Evolutionary conservation across 2,888 invertebrate species (phyloP), one percentile per base, ranked within the genome.

Genomic region (Tipula helvola): DNA sequence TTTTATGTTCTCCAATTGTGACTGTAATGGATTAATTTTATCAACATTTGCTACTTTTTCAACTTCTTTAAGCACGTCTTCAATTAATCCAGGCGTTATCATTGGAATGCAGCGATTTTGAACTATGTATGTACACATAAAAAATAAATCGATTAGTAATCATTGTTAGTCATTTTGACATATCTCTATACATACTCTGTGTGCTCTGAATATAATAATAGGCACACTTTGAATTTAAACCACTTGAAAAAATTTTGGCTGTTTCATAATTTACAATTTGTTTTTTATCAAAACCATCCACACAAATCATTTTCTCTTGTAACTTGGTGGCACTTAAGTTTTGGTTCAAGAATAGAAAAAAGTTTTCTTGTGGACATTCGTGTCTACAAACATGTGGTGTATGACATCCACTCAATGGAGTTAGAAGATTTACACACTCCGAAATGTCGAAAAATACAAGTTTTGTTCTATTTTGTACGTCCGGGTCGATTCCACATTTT

Each of bases 381-480:
- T 93, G 90, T 0, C 96, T 95, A 91, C 87, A 89, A 89, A 95
- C 96, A 93, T 97, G 97, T 5, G 95, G 94, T 3, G 98, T 97
- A 3, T 94, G 93, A 89, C 98, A 98, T 0, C 96, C 96, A 7
- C 93, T 93, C 83, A 96, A 93, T 2, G 96, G 93, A n/a, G 95
- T 94, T 1, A 93, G 91, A 0, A 95, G 94, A 86, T 93, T 93
- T 36, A 71, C 92, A 91, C 98, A 98, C 90, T 95, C 93, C 0
- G 95, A 93, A 88, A 96, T 92, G 91, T 98, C 96, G 90, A 97
- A 98, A 91, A 97, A 98, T 89, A 97, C 94, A 18, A 97, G 92
- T 90, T 95, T 95, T 28, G 93, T 93, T 89, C 94, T 95, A 88
- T 95, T 92, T 86, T 92, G 90, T 0, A 96, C 94, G 13, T 92